Percentiles rank a stretch among this genome's conserved stretches.
phyloP scores from a whole-genome alignment of 2,113 vertebrate species.

The Anarrhichthys ocellatus region DNA sequence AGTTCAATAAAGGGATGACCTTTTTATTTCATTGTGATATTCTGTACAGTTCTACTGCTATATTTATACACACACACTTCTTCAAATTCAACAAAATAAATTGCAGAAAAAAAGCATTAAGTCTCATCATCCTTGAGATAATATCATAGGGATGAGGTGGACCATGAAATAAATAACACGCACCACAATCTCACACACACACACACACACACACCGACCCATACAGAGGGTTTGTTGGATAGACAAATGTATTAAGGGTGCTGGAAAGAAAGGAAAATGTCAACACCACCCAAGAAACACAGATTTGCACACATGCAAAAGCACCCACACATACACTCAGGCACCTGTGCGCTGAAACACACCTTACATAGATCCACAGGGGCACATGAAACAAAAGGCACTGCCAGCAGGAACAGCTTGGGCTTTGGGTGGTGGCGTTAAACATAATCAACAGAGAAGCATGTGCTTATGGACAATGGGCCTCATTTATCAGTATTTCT shows the following conservation, averaged over 20 bases:
- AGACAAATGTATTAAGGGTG: constrained; percentile 7
- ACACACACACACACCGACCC: constrained; percentile 27
- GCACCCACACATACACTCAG: constrained; percentile 40
- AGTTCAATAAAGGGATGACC: constrained; percentile 66
- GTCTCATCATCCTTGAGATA: constrained; percentile 66
- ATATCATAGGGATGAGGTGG: constrained; percentile 56
- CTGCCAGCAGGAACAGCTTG: constrained; percentile 77
- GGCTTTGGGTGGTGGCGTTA: constrained; percentile 39
- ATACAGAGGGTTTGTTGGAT: constrained; percentile 19
- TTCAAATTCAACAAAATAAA: constrained; percentile 73
- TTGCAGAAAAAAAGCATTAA: constrained; percentile 67
- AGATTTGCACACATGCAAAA: constrained; percentile 57
- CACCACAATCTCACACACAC: constrained; percentile 32
- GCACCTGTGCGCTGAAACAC: constrained; percentile 62
- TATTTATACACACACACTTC: constrained; percentile 71
- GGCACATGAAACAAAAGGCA: constrained; percentile 81
- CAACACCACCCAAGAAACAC: constrained; percentile 44
- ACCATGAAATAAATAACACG: constrained; percentile 82
- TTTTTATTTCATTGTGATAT: constrained; percentile 80
- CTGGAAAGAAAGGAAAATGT: constrained; percentile 13
- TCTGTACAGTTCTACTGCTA: constrained; percentile 82
- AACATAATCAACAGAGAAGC: constrained; percentile 16
- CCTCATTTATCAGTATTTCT: constrained; percentile 36
- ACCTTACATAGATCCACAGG: constrained; percentile 41
- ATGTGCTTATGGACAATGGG: constrained; percentile 62